Evolutionary conservation across 2,797 vertebrate genomes (phyloP).

Genomic region (Crax fasciolata): DNA sequence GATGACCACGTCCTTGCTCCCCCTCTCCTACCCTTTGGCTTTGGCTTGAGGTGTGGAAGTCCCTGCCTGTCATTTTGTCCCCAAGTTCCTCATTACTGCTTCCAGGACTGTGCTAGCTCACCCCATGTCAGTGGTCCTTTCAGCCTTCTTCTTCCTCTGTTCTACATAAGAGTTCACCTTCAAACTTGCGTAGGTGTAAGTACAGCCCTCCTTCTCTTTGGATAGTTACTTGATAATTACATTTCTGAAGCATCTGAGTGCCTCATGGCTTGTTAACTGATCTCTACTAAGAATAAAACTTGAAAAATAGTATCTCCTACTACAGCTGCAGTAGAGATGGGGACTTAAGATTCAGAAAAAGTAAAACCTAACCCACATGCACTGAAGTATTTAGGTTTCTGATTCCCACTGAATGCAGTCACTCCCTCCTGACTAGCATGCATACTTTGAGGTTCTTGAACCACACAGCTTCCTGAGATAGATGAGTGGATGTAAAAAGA

Average conservation of each 20-base stretch:
- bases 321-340: not conserved
- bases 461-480: not conserved
- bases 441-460: slow-evolving; percentile 17
- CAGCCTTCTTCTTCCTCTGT: not conserved
- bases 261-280: not conserved
- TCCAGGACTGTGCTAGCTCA: not conserved
- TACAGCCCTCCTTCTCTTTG: not conserved
- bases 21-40: not conserved
- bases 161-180: not conserved
- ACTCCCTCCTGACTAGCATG: not conserved
- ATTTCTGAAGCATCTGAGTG: not conserved
- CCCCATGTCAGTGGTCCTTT: not conserved
- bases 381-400: not conserved
- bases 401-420: not conserved
- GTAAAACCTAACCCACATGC: not conserved
- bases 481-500: not conserved
- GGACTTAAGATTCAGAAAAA: not conserved
- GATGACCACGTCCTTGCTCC: not conserved
- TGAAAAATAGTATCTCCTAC: not conserved
- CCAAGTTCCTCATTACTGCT: not conserved
- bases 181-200: not conserved
- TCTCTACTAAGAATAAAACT: not conserved
- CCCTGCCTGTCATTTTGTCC: not conserved
- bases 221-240: not conserved
- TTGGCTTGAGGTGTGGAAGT: not conserved